Conservation (phyloP, 2,888 invertebrate genomes). For the Pinctada fucata region DNA sequence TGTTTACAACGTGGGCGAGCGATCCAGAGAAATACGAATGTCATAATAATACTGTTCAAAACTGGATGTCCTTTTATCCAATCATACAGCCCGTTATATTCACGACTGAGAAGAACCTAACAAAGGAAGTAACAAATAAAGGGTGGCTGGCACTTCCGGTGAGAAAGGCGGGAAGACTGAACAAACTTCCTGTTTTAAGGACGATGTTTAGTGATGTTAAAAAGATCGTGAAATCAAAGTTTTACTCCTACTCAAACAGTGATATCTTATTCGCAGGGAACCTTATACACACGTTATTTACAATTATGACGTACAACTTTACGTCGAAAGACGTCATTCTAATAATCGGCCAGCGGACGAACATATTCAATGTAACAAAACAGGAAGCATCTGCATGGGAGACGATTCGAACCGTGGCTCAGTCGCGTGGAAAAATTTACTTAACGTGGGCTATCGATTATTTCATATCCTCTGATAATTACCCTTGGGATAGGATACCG, state of each 20-base stretch:
- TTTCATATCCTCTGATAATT: slow-evolving; percentile 49
- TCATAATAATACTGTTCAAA: background rate
- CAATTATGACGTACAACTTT: background rate
- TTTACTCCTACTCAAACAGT: slow-evolving; percentile 1
- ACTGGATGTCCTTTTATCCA: slow-evolving; percentile 1
- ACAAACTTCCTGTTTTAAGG: slow-evolving; percentile 1
- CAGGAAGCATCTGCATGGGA: slow-evolving; percentile 26
- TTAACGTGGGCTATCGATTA: slow-evolving; percentile 50
- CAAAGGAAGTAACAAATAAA: background rate
- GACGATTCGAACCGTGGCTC: slow-evolving; percentile 23
- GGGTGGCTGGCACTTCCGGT: background rate
- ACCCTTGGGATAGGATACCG: slow-evolving; percentile 51
- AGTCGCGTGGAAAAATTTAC: slow-evolving; percentile 39
- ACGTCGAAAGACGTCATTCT: background rate
- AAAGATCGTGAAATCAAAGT: background rate
- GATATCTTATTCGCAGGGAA: background rate
- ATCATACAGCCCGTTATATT: background rate
- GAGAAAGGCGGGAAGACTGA: background rate
- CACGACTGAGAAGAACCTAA: background rate
- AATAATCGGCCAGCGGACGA: background rate
- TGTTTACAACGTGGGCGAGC: background rate
- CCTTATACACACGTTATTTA: background rate
- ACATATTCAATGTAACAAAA: slow-evolving; percentile 22
- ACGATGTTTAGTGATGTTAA: background rate
- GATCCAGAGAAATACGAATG: background rate